Conservation (phyloP, 2,888 invertebrate species). For the Tyria jacobaeae region DNA sequence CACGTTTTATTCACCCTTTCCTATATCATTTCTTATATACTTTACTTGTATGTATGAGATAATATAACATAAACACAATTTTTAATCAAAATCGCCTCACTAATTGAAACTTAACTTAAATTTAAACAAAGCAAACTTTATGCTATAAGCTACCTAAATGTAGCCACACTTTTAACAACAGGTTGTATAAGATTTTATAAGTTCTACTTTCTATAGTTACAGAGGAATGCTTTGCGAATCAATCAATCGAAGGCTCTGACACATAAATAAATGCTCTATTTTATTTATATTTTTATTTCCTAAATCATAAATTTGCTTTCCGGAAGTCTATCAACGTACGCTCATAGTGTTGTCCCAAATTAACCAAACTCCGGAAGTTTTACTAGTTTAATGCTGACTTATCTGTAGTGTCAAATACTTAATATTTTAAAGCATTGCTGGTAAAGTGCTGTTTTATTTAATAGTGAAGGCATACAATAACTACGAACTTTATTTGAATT, state of each 20-base stretch:
- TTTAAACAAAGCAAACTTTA: neutral
- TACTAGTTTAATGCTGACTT: constrained; percentile 12
- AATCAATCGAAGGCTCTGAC: constrained; percentile 4
- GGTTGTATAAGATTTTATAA: neutral
- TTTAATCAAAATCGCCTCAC: no score
- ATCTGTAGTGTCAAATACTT: neutral
- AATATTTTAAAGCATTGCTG: neutral
- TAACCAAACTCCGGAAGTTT: constrained; percentile 18
- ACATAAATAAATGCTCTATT: neutral
- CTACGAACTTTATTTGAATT: no score
- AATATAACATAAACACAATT: no score
- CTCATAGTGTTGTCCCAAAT: constrained; percentile 15
- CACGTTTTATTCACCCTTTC: no score
- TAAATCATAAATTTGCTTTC: constrained; percentile 19
- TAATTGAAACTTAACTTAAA: neutral
- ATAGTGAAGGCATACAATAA: no score
- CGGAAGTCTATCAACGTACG: constrained; percentile 13
- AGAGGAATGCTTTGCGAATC: neutral
- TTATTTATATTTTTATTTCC: constrained; percentile 17
- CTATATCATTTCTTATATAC: no score
- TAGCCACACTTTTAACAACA: neutral
- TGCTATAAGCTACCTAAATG: neutral
- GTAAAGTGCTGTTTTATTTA: neutral
- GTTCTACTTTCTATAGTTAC: neutral
- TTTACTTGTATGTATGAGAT: no score